Evolutionary conservation across 2,888 invertebrate genomes (phyloP).

Genomic region (Choristoneura rosaceana): DNA sequence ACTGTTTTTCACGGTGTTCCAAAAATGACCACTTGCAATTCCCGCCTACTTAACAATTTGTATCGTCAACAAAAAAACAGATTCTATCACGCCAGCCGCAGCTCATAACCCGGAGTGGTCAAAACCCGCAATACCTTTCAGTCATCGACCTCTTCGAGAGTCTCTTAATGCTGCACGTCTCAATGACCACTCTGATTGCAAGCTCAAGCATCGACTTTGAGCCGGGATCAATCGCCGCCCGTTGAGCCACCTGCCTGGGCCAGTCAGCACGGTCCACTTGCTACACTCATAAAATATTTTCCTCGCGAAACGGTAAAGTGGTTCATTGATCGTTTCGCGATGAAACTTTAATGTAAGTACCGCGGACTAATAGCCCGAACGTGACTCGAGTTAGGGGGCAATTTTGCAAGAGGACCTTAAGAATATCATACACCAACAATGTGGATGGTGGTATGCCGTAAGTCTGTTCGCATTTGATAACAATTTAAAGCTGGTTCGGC

Average conservation of each 20-base stretch:
- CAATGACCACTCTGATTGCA: slow-evolving; percentile 61
- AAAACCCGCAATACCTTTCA: slow-evolving; percentile 46
- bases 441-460: slow-evolving; percentile 61
- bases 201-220: slow-evolving; percentile 48
- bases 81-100: not conserved
- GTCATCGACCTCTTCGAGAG: slow-evolving; percentile 51
- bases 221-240: slow-evolving; percentile 38
- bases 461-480: not conserved
- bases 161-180: slow-evolving; percentile 53
- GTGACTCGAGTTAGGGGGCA: slow-evolving; percentile 77
- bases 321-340: slow-evolving; percentile 77
- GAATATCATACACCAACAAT: slow-evolving; percentile 79
- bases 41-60: too few relatives aligned
- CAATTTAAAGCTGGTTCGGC: not conserved
- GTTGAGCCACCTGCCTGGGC: slow-evolving; percentile 47
- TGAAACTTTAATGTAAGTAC: slow-evolving; percentile 81
- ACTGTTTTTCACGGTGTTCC: too few relatives aligned
- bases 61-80: not conserved
- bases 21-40: too few relatives aligned
- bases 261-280: slow-evolving; percentile 56
- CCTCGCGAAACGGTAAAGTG: slow-evolving; percentile 64
- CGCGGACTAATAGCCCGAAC: slow-evolving; percentile 77
- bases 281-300: slow-evolving; percentile 71
- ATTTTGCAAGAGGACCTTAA: slow-evolving; percentile 71
- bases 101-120: slow-evolving; percentile 2